These are phyloP conservation scores for Gila orcuttii DNA, from an alignment of 2,113 vertebrate species.

Conservation along the genomic window DNA sequence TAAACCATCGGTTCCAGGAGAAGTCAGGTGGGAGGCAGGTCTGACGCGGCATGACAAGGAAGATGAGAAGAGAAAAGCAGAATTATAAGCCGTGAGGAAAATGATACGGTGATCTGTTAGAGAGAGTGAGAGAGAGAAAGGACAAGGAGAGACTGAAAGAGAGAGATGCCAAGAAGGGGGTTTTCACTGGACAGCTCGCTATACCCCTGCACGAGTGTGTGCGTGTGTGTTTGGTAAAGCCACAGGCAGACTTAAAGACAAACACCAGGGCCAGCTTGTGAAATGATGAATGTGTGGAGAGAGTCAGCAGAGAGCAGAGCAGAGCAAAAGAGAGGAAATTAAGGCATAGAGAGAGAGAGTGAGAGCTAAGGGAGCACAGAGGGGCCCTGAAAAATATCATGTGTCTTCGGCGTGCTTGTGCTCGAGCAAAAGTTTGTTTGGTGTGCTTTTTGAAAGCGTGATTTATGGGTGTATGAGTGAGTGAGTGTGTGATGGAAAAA, in stretches of 20 bases:
- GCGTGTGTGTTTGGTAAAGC: conserved; percentile 34
- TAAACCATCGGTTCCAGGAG: conserved; percentile 78
- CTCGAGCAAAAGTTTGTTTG: conserved; percentile 48
- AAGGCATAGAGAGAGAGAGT: conserved; percentile 64
- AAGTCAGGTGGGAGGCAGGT: conserved; percentile 67
- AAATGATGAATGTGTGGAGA: conserved; percentile 65
- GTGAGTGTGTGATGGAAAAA: conserved; percentile 20
- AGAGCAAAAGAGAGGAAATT: conserved; percentile 71
- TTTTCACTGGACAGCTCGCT: conserved; percentile 36
- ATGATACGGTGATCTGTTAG: conserved; percentile 52
- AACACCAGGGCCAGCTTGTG: conserved; percentile 37
- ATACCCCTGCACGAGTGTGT: conserved; percentile 46
- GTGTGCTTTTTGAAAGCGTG: conserved; percentile 26
- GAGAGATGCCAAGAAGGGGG: conserved; percentile 32
- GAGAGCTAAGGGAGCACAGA: conserved; percentile 54
- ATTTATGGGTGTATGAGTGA: conserved; percentile 1
- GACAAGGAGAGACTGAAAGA: conserved; percentile 1
- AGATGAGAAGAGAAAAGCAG: conserved; percentile 26
- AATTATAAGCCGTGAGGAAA: conserved; percentile 12
- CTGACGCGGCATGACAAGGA: conserved; percentile 57
- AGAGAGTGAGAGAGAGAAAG: conserved; percentile 45
- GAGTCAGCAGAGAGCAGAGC: conserved; percentile 58
- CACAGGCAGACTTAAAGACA: conserved; percentile 31
- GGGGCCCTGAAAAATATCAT: conserved; percentile 39
- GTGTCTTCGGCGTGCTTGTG: conserved; percentile 31